Conservation (phyloP, 2,888 invertebrate genomes). For the Sarcophaga caerulescens region DNA sequence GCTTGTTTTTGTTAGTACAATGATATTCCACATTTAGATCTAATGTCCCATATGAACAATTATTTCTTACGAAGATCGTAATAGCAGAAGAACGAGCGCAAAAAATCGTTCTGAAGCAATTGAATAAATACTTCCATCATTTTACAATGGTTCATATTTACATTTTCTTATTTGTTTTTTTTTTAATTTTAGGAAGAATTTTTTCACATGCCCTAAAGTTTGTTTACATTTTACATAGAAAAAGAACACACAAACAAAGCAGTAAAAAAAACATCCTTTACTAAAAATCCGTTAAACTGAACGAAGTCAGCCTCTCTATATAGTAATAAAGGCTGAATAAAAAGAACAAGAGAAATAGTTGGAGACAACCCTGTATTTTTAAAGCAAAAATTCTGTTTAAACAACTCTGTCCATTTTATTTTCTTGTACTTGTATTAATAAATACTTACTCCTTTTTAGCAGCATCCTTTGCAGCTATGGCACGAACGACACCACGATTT, state of each 20-base stretch:
- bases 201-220: neutral
- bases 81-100: too few species aligned
- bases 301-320: constrained; percentile 48
- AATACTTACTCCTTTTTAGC: constrained; percentile 77
- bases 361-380: constrained; percentile 5
- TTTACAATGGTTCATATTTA: neutral
- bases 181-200: neutral
- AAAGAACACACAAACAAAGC: neutral
- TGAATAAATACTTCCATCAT: too few species aligned
- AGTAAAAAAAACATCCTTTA: neutral
- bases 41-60: too few species aligned
- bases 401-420: neutral
- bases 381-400: neutral
- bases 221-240: neutral
- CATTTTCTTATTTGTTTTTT: neutral
- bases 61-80: too few species aligned
- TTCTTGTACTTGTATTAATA: neutral
- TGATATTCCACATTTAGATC: too few species aligned
- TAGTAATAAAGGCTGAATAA: constrained; percentile 29
- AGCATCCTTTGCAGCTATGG: constrained; percentile 73
- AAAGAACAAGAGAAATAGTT: constrained; percentile 27
- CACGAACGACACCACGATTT: constrained; percentile 80
- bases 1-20: too few species aligned
- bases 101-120: too few species aligned
- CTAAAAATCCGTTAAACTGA: constrained; percentile 61